A percentile compares a stretch with the other conserved stretches of the same genome.
These are phyloP conservation scores for Ascaphus truei DNA, from an alignment of 2,113 vertebrate species.

Conservation along the genomic window DNA sequence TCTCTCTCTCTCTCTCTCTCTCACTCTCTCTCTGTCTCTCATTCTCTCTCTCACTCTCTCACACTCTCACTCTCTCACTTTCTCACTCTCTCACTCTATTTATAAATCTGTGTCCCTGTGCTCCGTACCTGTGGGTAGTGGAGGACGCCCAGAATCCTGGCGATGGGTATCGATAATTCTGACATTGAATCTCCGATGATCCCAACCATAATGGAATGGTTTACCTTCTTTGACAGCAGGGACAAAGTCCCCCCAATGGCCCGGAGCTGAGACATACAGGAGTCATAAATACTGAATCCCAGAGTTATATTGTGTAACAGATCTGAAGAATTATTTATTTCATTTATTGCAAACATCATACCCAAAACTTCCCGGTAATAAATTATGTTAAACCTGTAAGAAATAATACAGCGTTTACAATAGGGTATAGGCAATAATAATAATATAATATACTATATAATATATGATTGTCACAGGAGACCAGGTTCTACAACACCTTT, in stretches of 20 bases:
- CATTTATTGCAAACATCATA: neutral
- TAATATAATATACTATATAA: no score
- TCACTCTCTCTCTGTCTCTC: no score
- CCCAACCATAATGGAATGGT: neutral
- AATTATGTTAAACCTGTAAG: neutral
- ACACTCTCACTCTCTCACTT: no score
- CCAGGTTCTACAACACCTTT: no score
- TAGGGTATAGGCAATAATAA: no score
- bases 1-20: no score
- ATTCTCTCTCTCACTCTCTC: no score
- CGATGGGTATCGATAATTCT: neutral
- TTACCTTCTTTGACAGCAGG: neutral
- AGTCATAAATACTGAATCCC: slow-evolving; percentile 1
- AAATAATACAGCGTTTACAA: no score
- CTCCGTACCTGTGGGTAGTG: slow-evolving; percentile 13
- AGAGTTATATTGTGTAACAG: slow-evolving; percentile 4
- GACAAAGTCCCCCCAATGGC: neutral
- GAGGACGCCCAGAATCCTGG: neutral
- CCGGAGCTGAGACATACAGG: slow-evolving; percentile 5
- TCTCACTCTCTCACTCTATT: no score
- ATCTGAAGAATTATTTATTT: slow-evolving; percentile 4
- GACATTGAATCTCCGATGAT: slow-evolving; percentile 7
- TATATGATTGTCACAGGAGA: no score
- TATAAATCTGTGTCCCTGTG: no score
- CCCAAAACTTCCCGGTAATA: slow-evolving; percentile 19